These are phyloP conservation scores for Corvus cornix DNA, from an alignment of 2,113 vertebrate genomes.

Conservation along the genomic window DNA sequence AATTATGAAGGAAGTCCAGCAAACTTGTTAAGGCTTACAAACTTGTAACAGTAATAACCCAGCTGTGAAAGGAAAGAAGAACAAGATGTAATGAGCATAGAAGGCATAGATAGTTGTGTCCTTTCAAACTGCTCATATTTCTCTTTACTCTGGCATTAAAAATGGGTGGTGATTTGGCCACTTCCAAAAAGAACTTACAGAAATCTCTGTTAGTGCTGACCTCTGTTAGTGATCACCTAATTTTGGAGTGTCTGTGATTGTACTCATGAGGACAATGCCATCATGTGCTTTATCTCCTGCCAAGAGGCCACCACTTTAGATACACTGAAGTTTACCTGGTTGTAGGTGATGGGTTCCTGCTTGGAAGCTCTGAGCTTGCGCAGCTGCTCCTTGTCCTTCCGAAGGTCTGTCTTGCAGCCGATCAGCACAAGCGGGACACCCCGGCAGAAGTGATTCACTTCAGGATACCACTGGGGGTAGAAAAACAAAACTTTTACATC, in stretches of 20 bases:
- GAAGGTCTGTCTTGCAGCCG: slow-evolving; percentile 94
- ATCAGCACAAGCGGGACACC: slow-evolving; percentile 88
- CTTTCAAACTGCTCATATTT: background rate
- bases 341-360: slow-evolving; percentile 88
- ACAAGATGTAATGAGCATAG: background rate
- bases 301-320: background rate
- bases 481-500: background rate
- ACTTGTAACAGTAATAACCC: background rate
- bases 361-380: slow-evolving; percentile 83
- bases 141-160: background rate
- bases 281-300: background rate
- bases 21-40: background rate
- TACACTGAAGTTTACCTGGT: slow-evolving; percentile 72
- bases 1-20: background rate
- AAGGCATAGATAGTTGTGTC: background rate
- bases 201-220: background rate
- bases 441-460: slow-evolving; percentile 91
- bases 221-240: background rate
- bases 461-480: slow-evolving; percentile 86
- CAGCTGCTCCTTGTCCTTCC: slow-evolving; percentile 90
- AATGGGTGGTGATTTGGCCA: background rate
- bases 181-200: background rate
- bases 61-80: background rate
- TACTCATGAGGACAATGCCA: background rate
- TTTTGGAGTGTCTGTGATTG: background rate